Percentiles rank a stretch among this genome's conserved stretches.
Conservation (phyloP, 2,113 vertebrate species). For the Gobiocypris rarus region DNA sequence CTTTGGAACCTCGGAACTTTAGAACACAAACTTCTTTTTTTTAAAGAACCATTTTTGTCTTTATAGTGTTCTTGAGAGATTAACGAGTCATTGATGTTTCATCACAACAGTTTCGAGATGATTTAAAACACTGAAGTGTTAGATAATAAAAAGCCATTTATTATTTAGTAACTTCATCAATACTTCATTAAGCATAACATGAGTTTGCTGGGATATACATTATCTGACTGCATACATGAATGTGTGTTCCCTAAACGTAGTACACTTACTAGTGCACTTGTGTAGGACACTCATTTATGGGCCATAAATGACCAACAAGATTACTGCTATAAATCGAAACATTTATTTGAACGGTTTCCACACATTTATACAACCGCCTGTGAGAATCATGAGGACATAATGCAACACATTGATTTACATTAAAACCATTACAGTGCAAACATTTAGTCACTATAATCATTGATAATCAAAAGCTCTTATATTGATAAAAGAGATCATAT, state of each 20-base stretch:
- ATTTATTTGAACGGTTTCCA: slow-evolving; percentile 18
- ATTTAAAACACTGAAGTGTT: background rate
- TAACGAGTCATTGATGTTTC: no score
- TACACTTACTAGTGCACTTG: background rate
- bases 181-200: background rate
- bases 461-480: background rate
- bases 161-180: background rate
- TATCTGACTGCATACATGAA: background rate
- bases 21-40: background rate
- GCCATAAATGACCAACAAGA: slow-evolving; percentile 10
- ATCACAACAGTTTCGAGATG: no score
- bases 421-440: background rate
- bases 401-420: slow-evolving; percentile 23
- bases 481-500: slow-evolving; percentile 2
- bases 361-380: background rate
- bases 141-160: background rate
- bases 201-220: background rate
- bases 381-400: background rate
- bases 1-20: no score
- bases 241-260: background rate
- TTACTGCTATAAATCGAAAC: background rate
- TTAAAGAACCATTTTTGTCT: background rate
- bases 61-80: background rate
- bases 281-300: background rate
- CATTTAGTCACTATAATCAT: slow-evolving; percentile 2